Conservation (phyloP, 1,140 invertebrate genomes). For the Megalonaias nervosa region DNA sequence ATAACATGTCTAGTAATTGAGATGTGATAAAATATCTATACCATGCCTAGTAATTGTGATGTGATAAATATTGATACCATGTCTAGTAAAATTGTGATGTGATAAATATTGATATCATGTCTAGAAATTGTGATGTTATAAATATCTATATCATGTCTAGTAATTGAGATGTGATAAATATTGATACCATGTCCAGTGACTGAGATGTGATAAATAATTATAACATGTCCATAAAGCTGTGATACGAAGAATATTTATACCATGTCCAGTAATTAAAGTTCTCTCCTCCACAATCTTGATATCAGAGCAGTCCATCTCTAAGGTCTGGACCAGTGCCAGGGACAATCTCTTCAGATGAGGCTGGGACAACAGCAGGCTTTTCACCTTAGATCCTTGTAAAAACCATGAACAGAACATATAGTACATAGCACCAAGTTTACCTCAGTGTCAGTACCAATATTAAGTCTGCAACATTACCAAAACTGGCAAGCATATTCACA, state of each 20-base stretch:
- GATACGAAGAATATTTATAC: constrained; percentile 19
- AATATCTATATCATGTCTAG: constrained; percentile 42
- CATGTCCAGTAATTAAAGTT: constrained; percentile 44
- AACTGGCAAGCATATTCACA: no score
- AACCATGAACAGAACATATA: neutral
- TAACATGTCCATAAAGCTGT: constrained; percentile 37
- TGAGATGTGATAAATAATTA: neutral
- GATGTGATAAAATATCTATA: no score
- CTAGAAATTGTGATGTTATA: neutral
- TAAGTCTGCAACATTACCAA: no score
- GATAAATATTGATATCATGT: no score
- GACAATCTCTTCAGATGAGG: constrained; percentile 55
- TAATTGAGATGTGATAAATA: constrained; percentile 1
- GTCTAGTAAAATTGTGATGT: no score
- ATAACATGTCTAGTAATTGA: no score
- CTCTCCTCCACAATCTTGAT: constrained; percentile 59
- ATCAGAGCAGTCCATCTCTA: constrained; percentile 59
- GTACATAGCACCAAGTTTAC: no score
- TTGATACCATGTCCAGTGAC: constrained; percentile 46
- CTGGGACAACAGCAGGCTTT: constrained; percentile 46
- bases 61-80: no score
- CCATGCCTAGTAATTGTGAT: no score
- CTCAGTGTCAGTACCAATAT: no score
- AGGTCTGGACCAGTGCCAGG: constrained; percentile 51
- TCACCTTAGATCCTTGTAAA: constrained; percentile 42